These are phyloP conservation scores for Marisa cornuarietis DNA, from an alignment of 1,140 invertebrate genomes.

Conservation along the genomic window DNA sequence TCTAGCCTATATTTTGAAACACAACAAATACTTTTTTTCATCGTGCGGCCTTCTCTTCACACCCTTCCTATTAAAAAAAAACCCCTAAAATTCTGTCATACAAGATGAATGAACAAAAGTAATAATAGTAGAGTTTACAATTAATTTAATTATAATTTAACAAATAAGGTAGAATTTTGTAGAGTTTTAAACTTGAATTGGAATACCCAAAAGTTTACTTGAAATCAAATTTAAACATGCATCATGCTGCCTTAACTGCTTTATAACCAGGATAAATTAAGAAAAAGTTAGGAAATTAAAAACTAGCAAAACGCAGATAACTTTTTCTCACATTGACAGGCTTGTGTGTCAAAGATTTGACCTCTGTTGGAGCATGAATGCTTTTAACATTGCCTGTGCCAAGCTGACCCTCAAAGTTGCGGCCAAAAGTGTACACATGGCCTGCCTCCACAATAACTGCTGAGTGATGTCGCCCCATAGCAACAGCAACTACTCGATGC, in stretches of 20 bases:
- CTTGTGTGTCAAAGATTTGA: conserved; percentile 70
- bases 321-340: conserved; percentile 69
- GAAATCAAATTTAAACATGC: no score
- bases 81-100: no score
- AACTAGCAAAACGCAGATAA: conserved; percentile 1
- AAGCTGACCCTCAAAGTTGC: conserved; percentile 73
- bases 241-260: no score
- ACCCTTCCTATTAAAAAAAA: no score
- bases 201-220: no score
- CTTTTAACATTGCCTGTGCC: conserved; percentile 68
- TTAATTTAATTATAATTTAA: not conserved
- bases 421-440: conserved; percentile 75
- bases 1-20: not conserved
- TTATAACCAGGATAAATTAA: not conserved
- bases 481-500: conserved; percentile 68
- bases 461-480: conserved; percentile 72
- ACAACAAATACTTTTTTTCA: no score
- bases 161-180: not conserved
- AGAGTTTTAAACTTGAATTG: not conserved
- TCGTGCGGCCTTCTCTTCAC: no score
- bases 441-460: conserved; percentile 75
- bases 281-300: not conserved
- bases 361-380: conserved; percentile 66
- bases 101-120: no score
- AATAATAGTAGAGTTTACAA: no score